Percentiles rank a stretch among this genome's conserved stretches.
Conservation (phyloP, 2,797 vertebrate species). For the Cyclopterus lumpus region DNA sequence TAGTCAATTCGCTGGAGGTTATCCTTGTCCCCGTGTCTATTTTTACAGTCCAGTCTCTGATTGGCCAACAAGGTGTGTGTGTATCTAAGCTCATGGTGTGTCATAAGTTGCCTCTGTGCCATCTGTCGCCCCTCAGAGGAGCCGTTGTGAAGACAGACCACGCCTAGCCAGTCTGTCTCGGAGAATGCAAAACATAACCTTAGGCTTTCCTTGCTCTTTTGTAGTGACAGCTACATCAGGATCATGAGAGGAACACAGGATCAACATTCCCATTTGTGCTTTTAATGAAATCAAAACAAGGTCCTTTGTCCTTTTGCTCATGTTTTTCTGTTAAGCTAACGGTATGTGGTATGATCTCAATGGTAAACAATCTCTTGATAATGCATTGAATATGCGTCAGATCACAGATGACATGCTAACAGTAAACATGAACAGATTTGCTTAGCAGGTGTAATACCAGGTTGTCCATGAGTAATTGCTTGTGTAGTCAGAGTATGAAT, state of each 20-base stretch:
- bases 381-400: slow-evolving; percentile 8
- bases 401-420: slow-evolving; percentile 31
- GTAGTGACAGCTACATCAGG: slow-evolving; percentile 35
- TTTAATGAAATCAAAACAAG: slow-evolving; percentile 20
- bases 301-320: not conserved
- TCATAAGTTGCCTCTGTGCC: slow-evolving; percentile 81
- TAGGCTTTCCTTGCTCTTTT: slow-evolving; percentile 69
- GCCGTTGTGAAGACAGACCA: slow-evolving; percentile 69
- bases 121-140: slow-evolving; percentile 82
- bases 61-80: slow-evolving; percentile 71
- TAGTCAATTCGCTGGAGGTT: slow-evolving; percentile 71
- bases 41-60: slow-evolving; percentile 76
- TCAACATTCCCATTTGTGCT: slow-evolving; percentile 6
- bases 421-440: slow-evolving; percentile 65
- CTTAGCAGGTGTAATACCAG: slow-evolving; percentile 69
- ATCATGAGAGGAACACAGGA: slow-evolving; percentile 5
- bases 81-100: slow-evolving; percentile 69
- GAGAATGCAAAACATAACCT: slow-evolving; percentile 72
- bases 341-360: not conserved
- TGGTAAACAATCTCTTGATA: slow-evolving; percentile 4
- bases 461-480: slow-evolving; percentile 67
- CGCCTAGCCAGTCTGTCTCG: slow-evolving; percentile 62
- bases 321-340: slow-evolving; percentile 15
- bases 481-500: slow-evolving; percentile 43
- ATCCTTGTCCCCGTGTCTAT: slow-evolving; percentile 71